phyloP scores from a whole-genome alignment of 2,888 invertebrate species.

The Lomographa bimaculata region DNA sequence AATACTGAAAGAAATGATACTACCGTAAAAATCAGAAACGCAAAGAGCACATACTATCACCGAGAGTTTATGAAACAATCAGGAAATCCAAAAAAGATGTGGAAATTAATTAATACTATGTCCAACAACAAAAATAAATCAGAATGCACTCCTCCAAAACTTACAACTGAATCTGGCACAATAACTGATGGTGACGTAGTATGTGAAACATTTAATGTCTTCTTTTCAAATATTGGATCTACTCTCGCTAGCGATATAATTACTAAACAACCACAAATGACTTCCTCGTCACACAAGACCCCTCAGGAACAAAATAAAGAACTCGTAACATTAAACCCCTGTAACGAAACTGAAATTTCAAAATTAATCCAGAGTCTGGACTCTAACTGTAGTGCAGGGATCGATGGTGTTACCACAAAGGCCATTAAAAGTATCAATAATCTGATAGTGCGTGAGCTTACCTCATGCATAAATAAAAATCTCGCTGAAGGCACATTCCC shows the following conservation, averaged over 20 bases:
- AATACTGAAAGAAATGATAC: neutral
- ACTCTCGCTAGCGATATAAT: neutral
- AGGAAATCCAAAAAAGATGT: neutral
- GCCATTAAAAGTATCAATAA: too few relatives aligned
- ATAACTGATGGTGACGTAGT: neutral
- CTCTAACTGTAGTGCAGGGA: too few relatives aligned
- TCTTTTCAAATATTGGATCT: neutral
- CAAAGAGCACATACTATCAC: constrained; percentile 1
- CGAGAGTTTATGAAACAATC: neutral
- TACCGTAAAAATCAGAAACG: neutral
- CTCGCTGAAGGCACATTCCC: constrained; percentile 1
- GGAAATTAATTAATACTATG: constrained; percentile 2
- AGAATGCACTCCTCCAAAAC: constrained; percentile 1
- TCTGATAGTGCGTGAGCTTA: too few relatives aligned
- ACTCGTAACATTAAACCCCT: too few relatives aligned
- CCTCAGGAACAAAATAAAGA: too few relatives aligned
- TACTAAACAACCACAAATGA: neutral
- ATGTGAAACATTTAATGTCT: constrained; percentile 1
- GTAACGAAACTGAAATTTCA: too few relatives aligned
- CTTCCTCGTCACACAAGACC: neutral
- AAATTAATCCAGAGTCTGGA: too few relatives aligned
- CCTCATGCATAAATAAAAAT: neutral
- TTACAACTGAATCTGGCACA: neutral
- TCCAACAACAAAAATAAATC: neutral
- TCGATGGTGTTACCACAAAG: too few relatives aligned